Conservation (phyloP, 1,140 invertebrate species). For the Dendroctonus ponderosae region DNA sequence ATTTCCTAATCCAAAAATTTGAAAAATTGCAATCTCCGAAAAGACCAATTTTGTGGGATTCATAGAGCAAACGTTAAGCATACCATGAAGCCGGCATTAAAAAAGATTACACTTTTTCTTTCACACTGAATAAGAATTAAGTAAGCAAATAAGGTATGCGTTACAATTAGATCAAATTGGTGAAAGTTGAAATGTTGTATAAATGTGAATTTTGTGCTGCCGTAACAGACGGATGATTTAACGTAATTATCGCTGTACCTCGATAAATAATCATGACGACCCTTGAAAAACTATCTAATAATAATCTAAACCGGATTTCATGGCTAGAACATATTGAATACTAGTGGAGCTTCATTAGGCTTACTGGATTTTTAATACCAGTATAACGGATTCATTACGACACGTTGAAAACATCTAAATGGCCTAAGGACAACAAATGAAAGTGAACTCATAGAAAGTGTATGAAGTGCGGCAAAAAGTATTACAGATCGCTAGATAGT, state of each 20-base stretch:
- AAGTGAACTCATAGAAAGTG: conserved; percentile 26
- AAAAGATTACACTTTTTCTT: conserved; percentile 3
- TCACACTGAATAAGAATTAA: conserved; percentile 22
- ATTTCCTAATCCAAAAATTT: no score
- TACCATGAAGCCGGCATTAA: no score
- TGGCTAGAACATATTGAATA: no score
- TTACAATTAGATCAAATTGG: conserved; percentile 19
- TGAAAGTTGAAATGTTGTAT: conserved; percentile 18
- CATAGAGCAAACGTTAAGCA: no score
- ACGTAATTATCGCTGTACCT: no score
- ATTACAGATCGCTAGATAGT: background rate
- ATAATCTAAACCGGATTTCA: no score
- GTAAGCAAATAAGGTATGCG: conserved; percentile 19
- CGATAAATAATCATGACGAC: no score
- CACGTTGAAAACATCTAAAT: background rate
- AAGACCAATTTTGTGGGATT: no score
- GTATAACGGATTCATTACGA: background rate
- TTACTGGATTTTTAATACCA: no score
- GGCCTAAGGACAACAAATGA: conserved; percentile 14
- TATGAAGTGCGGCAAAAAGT: conserved; percentile 10
- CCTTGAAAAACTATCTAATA: no score
- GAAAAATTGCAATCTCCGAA: no score
- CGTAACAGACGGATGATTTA: background rate
- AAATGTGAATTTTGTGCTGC: conserved; percentile 14
- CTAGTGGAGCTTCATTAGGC: no score